These are phyloP conservation scores for Nipponacmea schrenckii DNA, from an alignment of 2,888 invertebrate genomes.

Conservation along the genomic window DNA sequence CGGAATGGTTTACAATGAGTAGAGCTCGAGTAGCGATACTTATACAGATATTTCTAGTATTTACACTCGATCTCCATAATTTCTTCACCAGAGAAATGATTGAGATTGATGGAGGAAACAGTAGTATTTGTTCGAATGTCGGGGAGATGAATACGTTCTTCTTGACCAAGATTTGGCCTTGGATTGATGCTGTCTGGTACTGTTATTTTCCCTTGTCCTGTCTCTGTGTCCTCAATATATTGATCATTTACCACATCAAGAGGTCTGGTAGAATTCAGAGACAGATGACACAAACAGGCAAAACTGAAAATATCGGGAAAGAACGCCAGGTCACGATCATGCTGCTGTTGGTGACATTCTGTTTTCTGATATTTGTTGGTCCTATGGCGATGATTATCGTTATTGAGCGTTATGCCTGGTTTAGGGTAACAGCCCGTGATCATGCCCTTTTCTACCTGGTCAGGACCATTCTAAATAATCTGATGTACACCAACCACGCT, in stretches of 20 bases:
- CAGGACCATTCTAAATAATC: constrained; percentile 23
- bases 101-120: not conserved
- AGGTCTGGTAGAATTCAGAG: constrained; percentile 9
- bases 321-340: constrained; percentile 25
- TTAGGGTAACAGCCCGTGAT: constrained; percentile 9
- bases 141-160: constrained; percentile 10
- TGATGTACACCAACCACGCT: constrained; percentile 31
- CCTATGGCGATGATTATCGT: constrained; percentile 28
- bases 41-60: constrained; percentile 12
- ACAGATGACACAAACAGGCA: constrained; percentile 10
- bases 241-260: constrained; percentile 18
- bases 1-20: constrained; percentile 13
- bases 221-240: constrained; percentile 22
- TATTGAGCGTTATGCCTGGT: constrained; percentile 22
- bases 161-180: constrained; percentile 18
- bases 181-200: constrained; percentile 25
- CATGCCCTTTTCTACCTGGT: constrained; percentile 21
- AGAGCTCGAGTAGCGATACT: constrained; percentile 12
- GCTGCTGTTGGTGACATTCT: constrained; percentile 25
- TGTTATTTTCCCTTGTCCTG: constrained; percentile 22
- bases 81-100: constrained; percentile 21
- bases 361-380: constrained; percentile 26
- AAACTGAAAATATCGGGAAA: not conserved
- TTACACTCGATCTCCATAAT: constrained; percentile 21
- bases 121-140: constrained; percentile 10